Evolutionary conservation across 2,113 vertebrate genomes (phyloP), one percentile per base, ranked within the genome.

Genomic region (Vanacampus margaritifer): DNA sequence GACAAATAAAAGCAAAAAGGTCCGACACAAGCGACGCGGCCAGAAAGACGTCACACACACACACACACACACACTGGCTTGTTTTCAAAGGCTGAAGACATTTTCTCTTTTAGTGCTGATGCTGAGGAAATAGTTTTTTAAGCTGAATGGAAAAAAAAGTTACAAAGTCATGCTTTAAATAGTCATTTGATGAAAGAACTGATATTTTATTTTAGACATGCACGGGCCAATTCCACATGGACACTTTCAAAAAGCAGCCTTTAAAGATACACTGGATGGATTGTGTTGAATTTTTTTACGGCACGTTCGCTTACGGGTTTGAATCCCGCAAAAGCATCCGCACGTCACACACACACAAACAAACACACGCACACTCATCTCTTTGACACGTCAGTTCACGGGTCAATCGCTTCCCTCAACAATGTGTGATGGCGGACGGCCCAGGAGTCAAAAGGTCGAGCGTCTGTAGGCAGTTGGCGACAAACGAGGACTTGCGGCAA

Each of bases 361-460:
- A 73, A 9, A 12, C 41, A 10, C 17, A 17, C 60, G 68, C 71
- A 64, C 59, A 53, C 24, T 37, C 10, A 64, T 65, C 16, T 11
- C 69, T 37, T 65, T 75, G 68, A 75, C 82, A 78, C 54, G 65
- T 74, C 63, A 46, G 65, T 74, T 63, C 69, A 72, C 1, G 72
- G 83, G 85, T 68, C 78, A 81, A 46, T 69, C 50, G 71, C 37
- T 46, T 86, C 73, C 67, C 48, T 48, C 62, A 50, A 64, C 78
- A 68, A 8, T 54, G 43, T 74, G 79, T 79, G 79, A 77, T 50
- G 62, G 56, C 24, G 61, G 62, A 76, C 21, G 50, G 75, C 57
- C 32, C 54, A 64, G 62, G 21, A 12, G 73, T 66, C 75, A 81
- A 68, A 86, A 46, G 43, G 43, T 41, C 6, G 11, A 2, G 1